Conservation (phyloP, 2,797 vertebrate genomes). For the Malurus leucopterus region DNA sequence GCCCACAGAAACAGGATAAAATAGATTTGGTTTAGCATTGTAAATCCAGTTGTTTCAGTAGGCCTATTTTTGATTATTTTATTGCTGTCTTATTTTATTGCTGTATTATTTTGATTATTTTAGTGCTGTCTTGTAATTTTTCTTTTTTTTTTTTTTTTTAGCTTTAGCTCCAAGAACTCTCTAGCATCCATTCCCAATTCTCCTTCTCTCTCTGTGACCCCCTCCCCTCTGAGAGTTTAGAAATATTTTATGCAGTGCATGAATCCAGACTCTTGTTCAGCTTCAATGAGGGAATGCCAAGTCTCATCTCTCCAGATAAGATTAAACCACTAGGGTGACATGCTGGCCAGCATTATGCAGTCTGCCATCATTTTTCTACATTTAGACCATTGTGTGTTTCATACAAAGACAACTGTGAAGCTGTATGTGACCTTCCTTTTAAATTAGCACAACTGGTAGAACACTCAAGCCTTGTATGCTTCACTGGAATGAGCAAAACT, state of each 20-base stretch:
- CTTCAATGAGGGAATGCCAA: neutral
- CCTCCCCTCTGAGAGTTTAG: neutral
- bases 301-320: neutral
- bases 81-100: too few relatives aligned
- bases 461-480: neutral
- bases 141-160: neutral
- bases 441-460: neutral
- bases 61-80: neutral
- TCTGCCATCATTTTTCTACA: neutral
- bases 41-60: neutral
- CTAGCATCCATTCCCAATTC: neutral
- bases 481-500: neutral
- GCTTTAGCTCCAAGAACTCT: neutral
- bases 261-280: neutral
- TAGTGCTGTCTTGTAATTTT: neutral
- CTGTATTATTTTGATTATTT: neutral
- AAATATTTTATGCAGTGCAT: neutral
- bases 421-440: neutral
- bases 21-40: neutral
- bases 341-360: neutral
- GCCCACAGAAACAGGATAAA: neutral
- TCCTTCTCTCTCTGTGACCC: neutral
- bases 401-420: neutral
- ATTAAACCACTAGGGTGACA: neutral
- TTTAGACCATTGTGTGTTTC: neutral